These are phyloP conservation scores for Cydia amplana DNA, from an alignment of 1,140 invertebrate genomes.

Conservation along the genomic window DNA sequence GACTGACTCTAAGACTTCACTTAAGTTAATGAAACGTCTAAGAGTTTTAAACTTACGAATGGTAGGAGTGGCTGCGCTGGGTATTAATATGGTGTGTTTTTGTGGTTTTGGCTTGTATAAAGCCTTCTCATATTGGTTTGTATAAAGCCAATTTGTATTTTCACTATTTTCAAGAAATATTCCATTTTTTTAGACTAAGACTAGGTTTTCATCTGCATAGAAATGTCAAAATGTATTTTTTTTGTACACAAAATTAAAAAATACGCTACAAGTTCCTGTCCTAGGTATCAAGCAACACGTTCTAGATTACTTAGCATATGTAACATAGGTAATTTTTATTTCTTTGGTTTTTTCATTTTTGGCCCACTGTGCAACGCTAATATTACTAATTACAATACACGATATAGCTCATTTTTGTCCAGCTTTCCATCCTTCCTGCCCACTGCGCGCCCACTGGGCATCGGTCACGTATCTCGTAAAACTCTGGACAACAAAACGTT, in stretches of 20 bases:
- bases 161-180: too few relatives aligned
- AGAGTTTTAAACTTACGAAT: slow-evolving; percentile 31
- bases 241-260: too few relatives aligned
- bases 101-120: neutral
- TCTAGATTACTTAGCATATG: too few relatives aligned
- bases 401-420: slow-evolving; percentile 5
- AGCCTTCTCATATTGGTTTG: neutral
- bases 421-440: neutral
- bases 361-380: neutral
- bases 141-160: too few relatives aligned
- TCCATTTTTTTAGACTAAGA: too few relatives aligned
- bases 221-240: too few relatives aligned
- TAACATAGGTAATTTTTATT: too few relatives aligned
- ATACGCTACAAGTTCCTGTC: too few relatives aligned
- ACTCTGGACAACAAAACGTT: slow-evolving; percentile 54
- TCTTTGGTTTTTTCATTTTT: too few relatives aligned
- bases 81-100: slow-evolving; percentile 5
- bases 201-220: too few relatives aligned
- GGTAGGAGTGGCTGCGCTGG: neutral
- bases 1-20: slow-evolving; percentile 45
- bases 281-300: too few relatives aligned
- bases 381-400: neutral
- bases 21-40: slow-evolving; percentile 57
- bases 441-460: slow-evolving; percentile 27
- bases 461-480: slow-evolving; percentile 61